Conservation (phyloP, 1,140 invertebrate genomes). For the Eufriesea mexicana region DNA sequence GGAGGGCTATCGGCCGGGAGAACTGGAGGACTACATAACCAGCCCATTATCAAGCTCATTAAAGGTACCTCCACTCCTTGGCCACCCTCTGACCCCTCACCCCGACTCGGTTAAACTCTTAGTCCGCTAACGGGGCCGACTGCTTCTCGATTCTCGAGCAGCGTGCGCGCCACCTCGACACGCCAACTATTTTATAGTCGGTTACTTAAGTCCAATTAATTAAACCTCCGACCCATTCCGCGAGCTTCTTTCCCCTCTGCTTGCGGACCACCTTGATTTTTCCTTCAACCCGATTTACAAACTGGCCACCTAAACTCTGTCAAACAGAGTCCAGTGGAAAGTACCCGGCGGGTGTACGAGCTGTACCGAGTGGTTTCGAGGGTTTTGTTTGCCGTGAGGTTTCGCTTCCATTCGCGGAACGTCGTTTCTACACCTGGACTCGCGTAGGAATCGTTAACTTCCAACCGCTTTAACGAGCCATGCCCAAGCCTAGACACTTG, state of each 20-base stretch:
- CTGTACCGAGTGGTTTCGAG: too few species aligned
- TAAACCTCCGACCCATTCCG: constrained; percentile 29
- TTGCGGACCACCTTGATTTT: neutral
- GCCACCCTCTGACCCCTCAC: constrained; percentile 18
- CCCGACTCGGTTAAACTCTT: constrained; percentile 55
- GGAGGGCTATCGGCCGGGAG: constrained; percentile 42
- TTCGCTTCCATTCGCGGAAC: too few species aligned
- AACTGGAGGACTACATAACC: constrained; percentile 62
- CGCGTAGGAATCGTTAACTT: too few species aligned
- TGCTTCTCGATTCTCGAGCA: constrained; percentile 33
- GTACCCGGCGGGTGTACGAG: too few species aligned
- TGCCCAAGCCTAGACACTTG: neutral
- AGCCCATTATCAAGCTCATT: constrained; percentile 73
- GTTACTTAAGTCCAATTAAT: constrained; percentile 71
- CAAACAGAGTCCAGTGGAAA: neutral
- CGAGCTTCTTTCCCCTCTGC: constrained; percentile 11
- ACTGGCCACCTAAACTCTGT: neutral
- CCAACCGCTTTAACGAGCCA: neutral
- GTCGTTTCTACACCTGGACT: too few species aligned
- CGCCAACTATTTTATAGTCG: constrained; percentile 66
- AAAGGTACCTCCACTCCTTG: constrained; percentile 61
- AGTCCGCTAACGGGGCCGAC: constrained; percentile 35
- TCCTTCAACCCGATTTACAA: neutral
- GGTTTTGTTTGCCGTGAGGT: too few species aligned
- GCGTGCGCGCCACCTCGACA: constrained; percentile 46